Base-by-base conservation (phyloP, 1,140 invertebrate genomes). In the Drosophila gunungcola region DNA sequence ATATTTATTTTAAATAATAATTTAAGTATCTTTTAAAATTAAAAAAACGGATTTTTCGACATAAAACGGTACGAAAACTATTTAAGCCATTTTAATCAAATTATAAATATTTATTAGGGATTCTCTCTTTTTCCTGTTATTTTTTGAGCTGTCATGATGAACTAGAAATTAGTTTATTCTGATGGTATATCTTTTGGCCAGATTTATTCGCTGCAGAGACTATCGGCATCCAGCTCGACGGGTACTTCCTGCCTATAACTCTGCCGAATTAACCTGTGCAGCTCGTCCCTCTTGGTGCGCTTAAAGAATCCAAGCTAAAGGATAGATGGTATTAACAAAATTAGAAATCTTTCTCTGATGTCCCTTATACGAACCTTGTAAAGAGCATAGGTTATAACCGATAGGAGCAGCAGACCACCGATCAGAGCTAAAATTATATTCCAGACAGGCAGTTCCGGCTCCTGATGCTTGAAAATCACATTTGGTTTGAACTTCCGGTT, bases 221-320 rank as follows among this genome's bases (percentile, higher is more conserved):
- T 32, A 32, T 32, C 29, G 5, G 29, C 5, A 32, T 32, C 16
- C 7, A 21, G 7, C 2, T 43, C 42, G 42, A 4, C 2, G 9
- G 16, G 9, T 12, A 46, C 0, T 1, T 46, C 10, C 10, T 4
- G 16, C 10, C 1, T 25, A 25, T 2, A 5, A 11, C 43, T 46
- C 12, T 46, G 43, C 12, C 43, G 43, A 25, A 46, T 12, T 73
- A 46, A 83, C 48, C 32, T 78, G 9, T 78, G 83, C 75, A 92
- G 46, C 56, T 92, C 83, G 2, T 92, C 91, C 69, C 82, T 91
- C 12, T 64, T 92, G 2, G 61, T 46, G 10, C 91, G 86, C 7
- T 91, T 80, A 34, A 92, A 92, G 70, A 92, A 92, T 32, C 91
- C 91, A 7, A 61, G 1, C 90, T 92, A 36, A 12, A 0, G 56